Evolutionary conservation across 2,888 invertebrate genomes (phyloP), one percentile per base, ranked within the genome.

Genomic region (Lasioglossum marginatum): DNA sequence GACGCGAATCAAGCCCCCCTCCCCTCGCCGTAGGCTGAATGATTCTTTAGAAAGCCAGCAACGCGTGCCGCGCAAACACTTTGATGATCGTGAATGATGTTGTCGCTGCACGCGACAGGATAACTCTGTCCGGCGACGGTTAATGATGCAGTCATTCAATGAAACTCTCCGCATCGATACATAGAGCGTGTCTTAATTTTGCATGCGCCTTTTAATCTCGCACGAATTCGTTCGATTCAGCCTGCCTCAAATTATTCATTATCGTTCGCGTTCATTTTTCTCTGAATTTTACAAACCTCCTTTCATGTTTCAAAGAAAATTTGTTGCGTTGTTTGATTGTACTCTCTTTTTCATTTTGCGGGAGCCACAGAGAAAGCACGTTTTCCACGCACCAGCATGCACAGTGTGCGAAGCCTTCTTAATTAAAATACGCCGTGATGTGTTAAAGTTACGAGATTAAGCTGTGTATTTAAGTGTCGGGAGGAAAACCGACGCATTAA

Each of bases 121-220:
- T 66, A 31, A 75, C 83, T 66, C 72, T 76, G 72, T 75, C 63
- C 88, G 63, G 66, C 70, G 52, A 2, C 81, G 66, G 66, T 86
- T 79, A 77, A 84, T 74, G 80, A 87, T 71, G 71, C 60, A 63
- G 87, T 77, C 83, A 72, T 82, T 83, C 78, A 78, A 87, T 78
- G 74, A 74, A 45, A 37, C 72, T 34, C n/a, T n/a, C 27, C 23
- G 16, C 52, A 45, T 5, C 19, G n/a, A 31, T 79, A 34, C 63
- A 63, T 16, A 6, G 52, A 37, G 57, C 31, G 0, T 74, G 5
- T 34, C 48, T 48, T 52, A 48, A 73, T 52, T 48, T 34, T 34
- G 16, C 31, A 31, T 4, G 10, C 19, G 31, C 34, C 45, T 73
- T 73, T 73, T 14, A 48, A 73, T 31, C 31, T 34, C 23, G 0